Evolutionary conservation across 2,888 invertebrate genomes (phyloP).

Genomic region (Tachystola acroxantha): DNA sequence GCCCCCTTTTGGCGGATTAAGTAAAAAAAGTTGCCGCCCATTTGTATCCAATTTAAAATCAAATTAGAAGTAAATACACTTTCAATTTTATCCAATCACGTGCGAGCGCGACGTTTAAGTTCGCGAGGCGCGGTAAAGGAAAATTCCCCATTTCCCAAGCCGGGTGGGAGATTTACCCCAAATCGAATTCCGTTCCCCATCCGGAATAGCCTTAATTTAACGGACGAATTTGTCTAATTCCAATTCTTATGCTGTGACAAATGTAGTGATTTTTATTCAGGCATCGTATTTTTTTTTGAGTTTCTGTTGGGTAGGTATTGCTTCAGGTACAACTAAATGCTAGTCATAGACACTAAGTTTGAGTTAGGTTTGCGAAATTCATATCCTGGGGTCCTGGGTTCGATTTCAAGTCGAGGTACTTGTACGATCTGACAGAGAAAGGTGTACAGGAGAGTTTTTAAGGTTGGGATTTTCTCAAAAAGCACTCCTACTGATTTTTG

Average conservation of each 20-base stretch:
- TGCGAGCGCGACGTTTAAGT: constrained; percentile 46
- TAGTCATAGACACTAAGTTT: no score
- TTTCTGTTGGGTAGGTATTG: no score
- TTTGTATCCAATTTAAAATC: constrained; percentile 73
- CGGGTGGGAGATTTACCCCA: constrained; percentile 63
- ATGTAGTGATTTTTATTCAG: constrained; percentile 72
- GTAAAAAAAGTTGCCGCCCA: constrained; percentile 51
- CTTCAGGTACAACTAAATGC: no score
- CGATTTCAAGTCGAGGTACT: no score
- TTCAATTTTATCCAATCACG: constrained; percentile 66
- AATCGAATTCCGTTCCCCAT: constrained; percentile 66
- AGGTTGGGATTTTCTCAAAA: no score
- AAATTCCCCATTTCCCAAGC: constrained; percentile 51
- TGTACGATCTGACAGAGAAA: no score
- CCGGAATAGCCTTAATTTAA: constrained; percentile 73
- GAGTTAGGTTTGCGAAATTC: no score
- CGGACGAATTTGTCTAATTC: constrained; percentile 76
- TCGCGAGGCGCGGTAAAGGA: constrained; percentile 45
- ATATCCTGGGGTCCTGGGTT: no score
- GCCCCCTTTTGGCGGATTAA: constrained; percentile 44
- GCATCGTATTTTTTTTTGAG: constrained; percentile 28
- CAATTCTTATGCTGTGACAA: constrained; percentile 74
- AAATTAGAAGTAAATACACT: constrained; percentile 73
- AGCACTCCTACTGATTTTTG: no score
- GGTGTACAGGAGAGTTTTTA: no score